Evolutionary conservation across 2,113 vertebrate genomes (phyloP), one percentile per base, ranked within the genome.

Genomic region (Athene cunicularia): DNA sequence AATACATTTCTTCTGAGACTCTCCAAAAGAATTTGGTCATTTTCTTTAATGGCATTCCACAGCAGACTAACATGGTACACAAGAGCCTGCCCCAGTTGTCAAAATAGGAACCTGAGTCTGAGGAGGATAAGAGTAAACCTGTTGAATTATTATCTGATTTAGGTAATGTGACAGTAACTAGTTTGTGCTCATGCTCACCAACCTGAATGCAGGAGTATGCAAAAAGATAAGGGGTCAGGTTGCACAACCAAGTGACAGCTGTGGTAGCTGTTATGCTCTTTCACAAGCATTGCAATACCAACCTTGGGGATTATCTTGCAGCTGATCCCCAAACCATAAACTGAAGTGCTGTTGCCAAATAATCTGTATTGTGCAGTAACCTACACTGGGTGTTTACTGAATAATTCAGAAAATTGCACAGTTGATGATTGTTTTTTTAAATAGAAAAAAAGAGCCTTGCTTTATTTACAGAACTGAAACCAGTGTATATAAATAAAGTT

Each of bases 81-180:
- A 62, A 50, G 0, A 53, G 68, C 59, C 60, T 83, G 59, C 8
- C 45, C 49, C 23, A 21, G 49, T 8, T 67, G 77, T 24, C 32
- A 50, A 15, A 79, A 14, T 24, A 30, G 35, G 52, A 68, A 35
- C 47, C 27, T 49, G 68, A n/a, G 27, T 53, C 41, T 4, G 5
- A 45, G 45, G 30, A 88, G 33, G 79, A 35, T 37, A 9, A 11
- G 11, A 37, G 53, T 14, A 43, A 5, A 70, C 8, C 63, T 91
- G 32, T 1, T 41, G 63, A 63, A 11, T 84, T 50, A 17, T 59
- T 33, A 6, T 52, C 80, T 74, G 35, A 18, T 1, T 87, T 91
- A 28, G 0, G 4, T 39, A 77, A 74, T 0, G 9, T 0, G 4
- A 9, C 0, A 0, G 39, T 4, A 21, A 59, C 58, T 41, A 66